Percentiles rank a stretch among this genome's conserved stretches.
These are phyloP conservation scores for Eupeodes latifasciatus DNA, from an alignment of 2,888 invertebrate species.

Conservation along the genomic window DNA sequence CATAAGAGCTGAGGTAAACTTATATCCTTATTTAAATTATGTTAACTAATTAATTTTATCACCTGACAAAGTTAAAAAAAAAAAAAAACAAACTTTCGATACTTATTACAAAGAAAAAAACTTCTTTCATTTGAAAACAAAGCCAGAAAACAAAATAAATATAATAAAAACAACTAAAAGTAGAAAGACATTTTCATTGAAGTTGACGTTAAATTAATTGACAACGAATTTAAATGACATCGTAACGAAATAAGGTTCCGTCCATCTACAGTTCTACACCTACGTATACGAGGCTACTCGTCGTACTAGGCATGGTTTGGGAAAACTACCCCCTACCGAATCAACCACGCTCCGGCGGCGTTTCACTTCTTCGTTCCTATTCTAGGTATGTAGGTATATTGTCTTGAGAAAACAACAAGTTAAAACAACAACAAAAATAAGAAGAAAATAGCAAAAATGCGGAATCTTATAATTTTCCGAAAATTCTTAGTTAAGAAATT, in stretches of 20 bases:
- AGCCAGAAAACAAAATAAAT: too few relatives aligned
- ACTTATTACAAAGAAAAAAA: not conserved
- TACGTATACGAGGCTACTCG: too few relatives aligned
- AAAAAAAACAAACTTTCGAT: constrained; percentile 20
- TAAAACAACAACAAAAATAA: constrained; percentile 19
- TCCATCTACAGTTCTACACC: too few relatives aligned
- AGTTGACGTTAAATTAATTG: constrained; percentile 70
- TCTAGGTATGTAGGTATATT: constrained; percentile 3
- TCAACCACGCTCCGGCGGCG: not conserved
- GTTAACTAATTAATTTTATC: constrained; percentile 68
- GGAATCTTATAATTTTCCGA: constrained; percentile 67
- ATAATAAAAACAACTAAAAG: not conserved
- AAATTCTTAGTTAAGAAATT: constrained; percentile 31
- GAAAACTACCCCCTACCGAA: too few relatives aligned
- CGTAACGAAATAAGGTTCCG: constrained; percentile 5
- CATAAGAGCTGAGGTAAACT: not conserved
- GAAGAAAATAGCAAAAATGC: constrained; percentile 41
- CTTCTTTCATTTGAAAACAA: constrained; percentile 1
- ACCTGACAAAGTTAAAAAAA: constrained; percentile 51
- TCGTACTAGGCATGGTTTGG: too few relatives aligned
- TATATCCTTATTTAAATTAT: constrained; percentile 40
- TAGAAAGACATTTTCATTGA: constrained; percentile 50
- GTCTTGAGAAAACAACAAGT: constrained; percentile 28
- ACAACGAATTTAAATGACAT: constrained; percentile 65
- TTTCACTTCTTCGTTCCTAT: not conserved